Evolutionary conservation across 2,797 vertebrate species (phyloP), one percentile per base, ranked within the genome.

Genomic region (Arvicola amphibius): DNA sequence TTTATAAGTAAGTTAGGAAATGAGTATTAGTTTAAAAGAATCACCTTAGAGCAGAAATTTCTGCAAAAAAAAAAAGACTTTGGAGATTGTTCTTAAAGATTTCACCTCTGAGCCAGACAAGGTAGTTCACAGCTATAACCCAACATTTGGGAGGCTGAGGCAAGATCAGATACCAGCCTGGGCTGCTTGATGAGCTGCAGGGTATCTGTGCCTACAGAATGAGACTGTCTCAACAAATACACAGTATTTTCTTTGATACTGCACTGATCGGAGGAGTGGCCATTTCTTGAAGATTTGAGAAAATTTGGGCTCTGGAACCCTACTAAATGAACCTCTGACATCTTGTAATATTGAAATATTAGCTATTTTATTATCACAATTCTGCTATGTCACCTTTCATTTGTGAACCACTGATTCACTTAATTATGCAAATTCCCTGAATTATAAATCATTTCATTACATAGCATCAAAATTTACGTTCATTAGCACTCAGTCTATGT

Each of bases 351-450:
- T 69, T 74, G 73, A 90, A 96, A 63, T 46, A 79, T 21, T 88
- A 34, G 17, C 10, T 92, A 46, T 56, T 83, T 73, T 63, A 74
- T 46, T 65, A 59, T 25, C 14, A 12, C 81, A n/a, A 65, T 88
- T 84, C 79, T 61, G 37, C 46, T 74, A 79, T 12, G 65, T 67
- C 56, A 43, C 46, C 87, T 48, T 23, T 84, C 40, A n/a, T 88
- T 77, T 92, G 48, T 91, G 88, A 76, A 85, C 91, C 67, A 69
- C 12, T 85, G 21, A 11, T 40, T 95, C 67, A 86, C 27, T 63
- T 25, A 92, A 25, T 71, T 96, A 92, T 83, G 5, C 34, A 53
- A 27, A 71, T 87, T 46, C 69, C 71, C 46, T 25, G 78, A 94
- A 74, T 83, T 23, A 94, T 40, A 61, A 80, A 12, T 16, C 23